Conservation (phyloP, 2,113 vertebrate genomes). For the Tonatia bakeri region DNA sequence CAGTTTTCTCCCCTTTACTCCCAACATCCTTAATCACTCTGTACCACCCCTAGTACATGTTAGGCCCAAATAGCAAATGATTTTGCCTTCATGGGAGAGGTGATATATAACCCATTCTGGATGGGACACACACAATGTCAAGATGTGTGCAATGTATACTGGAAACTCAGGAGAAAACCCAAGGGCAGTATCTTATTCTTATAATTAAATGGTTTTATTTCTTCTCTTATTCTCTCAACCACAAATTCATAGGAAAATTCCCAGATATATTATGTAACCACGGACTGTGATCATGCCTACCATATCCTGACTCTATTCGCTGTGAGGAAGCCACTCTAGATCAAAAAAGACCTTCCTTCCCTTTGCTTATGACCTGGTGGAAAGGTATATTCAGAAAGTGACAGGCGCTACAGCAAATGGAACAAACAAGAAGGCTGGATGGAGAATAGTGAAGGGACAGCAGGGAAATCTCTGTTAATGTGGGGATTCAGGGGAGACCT, state of each 20-base stretch:
- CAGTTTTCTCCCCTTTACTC: too few relatives aligned
- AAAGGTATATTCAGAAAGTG: background rate
- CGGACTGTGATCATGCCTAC: too few relatives aligned
- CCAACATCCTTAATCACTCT: background rate
- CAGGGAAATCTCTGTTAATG: background rate
- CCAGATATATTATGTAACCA: background rate
- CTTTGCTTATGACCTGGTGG: background rate
- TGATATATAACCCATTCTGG: background rate
- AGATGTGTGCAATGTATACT: too few relatives aligned
- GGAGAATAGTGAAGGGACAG: background rate
- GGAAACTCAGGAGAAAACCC: background rate
- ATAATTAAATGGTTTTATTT: background rate
- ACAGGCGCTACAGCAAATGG: too few relatives aligned
- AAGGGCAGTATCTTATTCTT: background rate
- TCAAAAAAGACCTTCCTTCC: background rate
- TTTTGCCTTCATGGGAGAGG: background rate
- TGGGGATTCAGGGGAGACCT: background rate
- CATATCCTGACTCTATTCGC: rapidly evolving
- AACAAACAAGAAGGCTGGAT: background rate
- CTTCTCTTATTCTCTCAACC: background rate
- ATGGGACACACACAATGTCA: background rate
- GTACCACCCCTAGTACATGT: background rate
- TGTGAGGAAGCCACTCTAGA: background rate
- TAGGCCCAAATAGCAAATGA: background rate
- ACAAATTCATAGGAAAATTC: background rate